Conservation (phyloP, 2,888 invertebrate species). For the Helleia helle region DNA sequence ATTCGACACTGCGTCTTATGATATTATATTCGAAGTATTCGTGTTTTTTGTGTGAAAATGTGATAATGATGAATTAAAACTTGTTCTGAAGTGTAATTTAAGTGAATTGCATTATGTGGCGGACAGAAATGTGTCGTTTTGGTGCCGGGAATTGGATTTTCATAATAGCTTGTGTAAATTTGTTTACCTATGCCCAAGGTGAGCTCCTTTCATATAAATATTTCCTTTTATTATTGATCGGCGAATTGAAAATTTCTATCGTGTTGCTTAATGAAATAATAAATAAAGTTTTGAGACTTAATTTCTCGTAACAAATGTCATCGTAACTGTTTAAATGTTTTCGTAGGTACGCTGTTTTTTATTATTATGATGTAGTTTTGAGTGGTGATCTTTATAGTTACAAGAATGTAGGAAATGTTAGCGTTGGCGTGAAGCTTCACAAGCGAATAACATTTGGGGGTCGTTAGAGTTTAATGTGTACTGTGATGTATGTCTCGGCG, state of each 20-base stretch:
- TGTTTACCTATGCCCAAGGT: constrained; percentile 73
- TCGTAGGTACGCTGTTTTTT: too few species aligned
- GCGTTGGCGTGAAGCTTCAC: constrained; percentile 5
- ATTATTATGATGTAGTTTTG: too few species aligned
- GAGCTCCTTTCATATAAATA: constrained; percentile 58
- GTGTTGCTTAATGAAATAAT: too few species aligned
- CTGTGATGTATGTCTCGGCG: background rate
- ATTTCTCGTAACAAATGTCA: too few species aligned
- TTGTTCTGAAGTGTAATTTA: constrained; percentile 46
- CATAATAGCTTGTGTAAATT: constrained; percentile 57
- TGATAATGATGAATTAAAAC: constrained; percentile 69
- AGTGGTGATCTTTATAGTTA: too few species aligned
- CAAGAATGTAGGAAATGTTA: background rate
- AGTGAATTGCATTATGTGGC: constrained; percentile 59
- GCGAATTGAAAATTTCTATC: constrained; percentile 16
- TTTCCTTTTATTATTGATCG: constrained; percentile 55
- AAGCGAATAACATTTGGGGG: background rate
- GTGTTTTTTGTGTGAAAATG: constrained; percentile 64
- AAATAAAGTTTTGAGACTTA: too few species aligned
- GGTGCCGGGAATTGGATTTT: constrained; percentile 67
- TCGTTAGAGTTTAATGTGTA: background rate
- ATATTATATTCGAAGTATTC: constrained; percentile 35
- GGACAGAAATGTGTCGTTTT: constrained; percentile 63
- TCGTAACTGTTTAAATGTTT: too few species aligned
- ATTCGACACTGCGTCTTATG: constrained; percentile 29